Percentiles rank a stretch among this genome's conserved stretches.
Evolutionary conservation across 2,113 vertebrate genomes (phyloP).

Genomic region (Alexandromys fortis): DNA sequence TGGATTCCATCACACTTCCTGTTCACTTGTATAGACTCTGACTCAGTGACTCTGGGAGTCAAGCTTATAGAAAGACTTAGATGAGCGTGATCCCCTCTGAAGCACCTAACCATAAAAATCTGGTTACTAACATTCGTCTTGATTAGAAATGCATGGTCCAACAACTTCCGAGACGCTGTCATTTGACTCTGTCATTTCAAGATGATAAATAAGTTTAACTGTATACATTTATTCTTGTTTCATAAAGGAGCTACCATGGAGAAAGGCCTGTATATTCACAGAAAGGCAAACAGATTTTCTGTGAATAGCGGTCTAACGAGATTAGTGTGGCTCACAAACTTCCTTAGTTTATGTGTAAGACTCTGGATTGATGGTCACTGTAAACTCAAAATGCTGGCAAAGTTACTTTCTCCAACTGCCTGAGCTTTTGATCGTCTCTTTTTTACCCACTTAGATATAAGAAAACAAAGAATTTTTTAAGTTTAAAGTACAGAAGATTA

Average conservation of each 20-base stretch:
- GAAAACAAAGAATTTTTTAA: conserved; percentile 13
- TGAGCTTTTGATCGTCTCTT: neutral
- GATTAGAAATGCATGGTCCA: neutral
- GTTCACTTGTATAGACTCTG: neutral
- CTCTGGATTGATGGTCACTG: neutral
- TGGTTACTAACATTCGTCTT: neutral
- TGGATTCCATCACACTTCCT: neutral
- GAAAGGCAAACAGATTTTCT: conserved; percentile 33
- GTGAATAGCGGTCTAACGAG: neutral
- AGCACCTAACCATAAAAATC: neutral
- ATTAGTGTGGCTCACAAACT: neutral
- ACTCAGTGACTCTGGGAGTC: neutral
- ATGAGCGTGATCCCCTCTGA: neutral
- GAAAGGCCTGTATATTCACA: neutral
- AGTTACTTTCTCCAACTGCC: neutral
- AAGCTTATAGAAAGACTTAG: neutral
- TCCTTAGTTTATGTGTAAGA: neutral
- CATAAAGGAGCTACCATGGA: conserved; percentile 11
- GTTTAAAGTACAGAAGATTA: conserved; percentile 26
- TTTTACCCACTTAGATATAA: neutral
- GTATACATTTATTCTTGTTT: conserved; percentile 36
- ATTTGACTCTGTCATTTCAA: neutral
- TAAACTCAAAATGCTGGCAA: neutral
- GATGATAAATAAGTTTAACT: conserved; percentile 1
- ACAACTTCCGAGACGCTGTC: neutral